These are phyloP conservation scores for Phalacrocorax brasilianus DNA, from an alignment of 2,113 vertebrate species.

Conservation along the genomic window DNA sequence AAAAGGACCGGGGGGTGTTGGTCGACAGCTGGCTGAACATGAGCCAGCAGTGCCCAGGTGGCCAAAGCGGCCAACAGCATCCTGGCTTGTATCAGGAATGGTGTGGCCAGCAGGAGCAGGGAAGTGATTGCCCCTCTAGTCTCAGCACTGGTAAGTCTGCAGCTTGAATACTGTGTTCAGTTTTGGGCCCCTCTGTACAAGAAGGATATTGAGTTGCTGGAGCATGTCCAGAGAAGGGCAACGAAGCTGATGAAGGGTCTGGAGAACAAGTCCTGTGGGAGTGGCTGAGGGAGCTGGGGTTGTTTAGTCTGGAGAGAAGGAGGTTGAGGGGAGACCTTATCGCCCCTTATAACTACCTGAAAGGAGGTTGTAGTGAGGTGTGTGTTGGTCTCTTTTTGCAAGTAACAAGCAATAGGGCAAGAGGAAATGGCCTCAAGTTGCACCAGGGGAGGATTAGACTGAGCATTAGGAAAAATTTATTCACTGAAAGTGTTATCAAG, in stretches of 20 bases:
- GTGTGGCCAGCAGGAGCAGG: too few species aligned
- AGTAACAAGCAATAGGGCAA: background rate
- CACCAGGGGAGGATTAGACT: background rate
- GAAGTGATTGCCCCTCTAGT: background rate
- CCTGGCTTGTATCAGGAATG: too few species aligned
- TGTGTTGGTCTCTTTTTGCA: background rate
- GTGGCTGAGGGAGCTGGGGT: accelerated
- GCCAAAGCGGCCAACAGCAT: too few species aligned
- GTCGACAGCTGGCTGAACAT: accelerated
- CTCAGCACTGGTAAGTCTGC: accelerated
- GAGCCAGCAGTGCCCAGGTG: background rate
- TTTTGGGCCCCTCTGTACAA: background rate
- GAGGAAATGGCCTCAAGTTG: background rate
- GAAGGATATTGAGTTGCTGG: background rate
- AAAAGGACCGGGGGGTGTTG: background rate
- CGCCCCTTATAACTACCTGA: background rate
- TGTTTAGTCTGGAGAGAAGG: background rate
- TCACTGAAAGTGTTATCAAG: background rate
- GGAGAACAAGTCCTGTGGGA: background rate
- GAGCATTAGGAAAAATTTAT: background rate
- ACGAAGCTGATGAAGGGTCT: background rate
- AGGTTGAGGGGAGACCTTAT: background rate
- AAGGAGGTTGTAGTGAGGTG: background rate
- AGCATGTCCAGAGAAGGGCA: background rate
- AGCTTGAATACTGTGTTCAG: background rate